phyloP scores from a whole-genome alignment of 1,140 invertebrate genomes.

The Archegozetes longisetosus region DNA sequence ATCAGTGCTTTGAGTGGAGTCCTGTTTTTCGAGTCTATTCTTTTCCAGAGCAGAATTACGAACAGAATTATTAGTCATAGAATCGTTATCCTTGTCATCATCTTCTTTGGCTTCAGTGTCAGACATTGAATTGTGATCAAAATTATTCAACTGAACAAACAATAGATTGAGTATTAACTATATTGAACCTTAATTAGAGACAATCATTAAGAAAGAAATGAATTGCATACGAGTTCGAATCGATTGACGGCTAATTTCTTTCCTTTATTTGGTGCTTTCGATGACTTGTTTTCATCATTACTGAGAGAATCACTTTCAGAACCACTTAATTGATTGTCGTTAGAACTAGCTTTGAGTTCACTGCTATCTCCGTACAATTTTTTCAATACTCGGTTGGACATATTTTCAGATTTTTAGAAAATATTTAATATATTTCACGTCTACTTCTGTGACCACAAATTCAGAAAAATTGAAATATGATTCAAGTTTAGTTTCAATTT shows the following conservation, averaged over 20 bases:
- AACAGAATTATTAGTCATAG: constrained; percentile 37
- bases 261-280: constrained; percentile 30
- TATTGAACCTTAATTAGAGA: neutral
- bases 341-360: constrained; percentile 28
- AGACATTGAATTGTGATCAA: constrained; percentile 31
- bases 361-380: constrained; percentile 40
- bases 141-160: constrained; percentile 30
- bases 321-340: constrained; percentile 33
- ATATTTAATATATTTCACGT: too few relatives aligned
- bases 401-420: too few relatives aligned
- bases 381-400: constrained; percentile 44
- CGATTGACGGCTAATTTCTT: constrained; percentile 38
- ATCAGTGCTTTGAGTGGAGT: constrained; percentile 20
- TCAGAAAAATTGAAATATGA: too few relatives aligned
- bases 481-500: too few relatives aligned
- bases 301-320: constrained; percentile 34
- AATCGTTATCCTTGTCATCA: constrained; percentile 43
- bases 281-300: constrained; percentile 19
- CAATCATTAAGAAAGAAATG: constrained; percentile 6
- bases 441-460: too few relatives aligned
- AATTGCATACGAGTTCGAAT: constrained; percentile 41
- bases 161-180: neutral
- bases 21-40: constrained; percentile 5
- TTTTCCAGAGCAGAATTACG: constrained; percentile 12
- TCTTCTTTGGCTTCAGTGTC: constrained; percentile 53